phyloP scores from a whole-genome alignment of 2,113 vertebrate species.

The Falco punctatus region DNA sequence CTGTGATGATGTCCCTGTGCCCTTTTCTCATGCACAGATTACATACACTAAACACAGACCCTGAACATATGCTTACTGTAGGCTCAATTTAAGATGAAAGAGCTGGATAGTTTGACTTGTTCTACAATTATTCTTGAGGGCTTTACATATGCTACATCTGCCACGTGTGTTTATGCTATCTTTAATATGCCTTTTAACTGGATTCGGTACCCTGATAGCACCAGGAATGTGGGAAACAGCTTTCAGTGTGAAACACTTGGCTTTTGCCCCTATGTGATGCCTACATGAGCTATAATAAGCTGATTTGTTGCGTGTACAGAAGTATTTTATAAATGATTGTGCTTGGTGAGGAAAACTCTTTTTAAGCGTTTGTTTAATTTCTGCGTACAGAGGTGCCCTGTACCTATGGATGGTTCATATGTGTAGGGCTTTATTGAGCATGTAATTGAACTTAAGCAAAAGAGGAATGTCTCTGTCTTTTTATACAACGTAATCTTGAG shows the following conservation, averaged over 20 bases:
- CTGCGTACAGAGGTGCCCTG: neutral
- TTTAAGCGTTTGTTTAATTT: neutral
- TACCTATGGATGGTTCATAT: neutral
- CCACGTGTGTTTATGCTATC: neutral
- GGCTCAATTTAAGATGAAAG: neutral
- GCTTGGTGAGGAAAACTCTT: neutral
- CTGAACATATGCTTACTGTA: neutral
- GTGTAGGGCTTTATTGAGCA: neutral
- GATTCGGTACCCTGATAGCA: accelerated
- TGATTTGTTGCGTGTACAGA: neutral
- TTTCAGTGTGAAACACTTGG: neutral
- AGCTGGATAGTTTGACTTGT: neutral
- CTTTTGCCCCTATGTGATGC: neutral
- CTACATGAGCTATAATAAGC: neutral
- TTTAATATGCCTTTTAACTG: neutral
- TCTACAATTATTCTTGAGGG: neutral
- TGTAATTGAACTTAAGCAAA: neutral
- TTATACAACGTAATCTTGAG: neutral
- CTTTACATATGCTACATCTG: neutral
- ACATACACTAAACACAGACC: neutral
- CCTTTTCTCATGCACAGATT: neutral
- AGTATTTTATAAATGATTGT: neutral
- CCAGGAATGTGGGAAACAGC: neutral
- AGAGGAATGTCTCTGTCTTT: neutral
- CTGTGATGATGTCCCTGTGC: neutral